phyloP scores from a whole-genome alignment of 2,888 invertebrate genomes.

The Temnothorax unifasciatus region DNA sequence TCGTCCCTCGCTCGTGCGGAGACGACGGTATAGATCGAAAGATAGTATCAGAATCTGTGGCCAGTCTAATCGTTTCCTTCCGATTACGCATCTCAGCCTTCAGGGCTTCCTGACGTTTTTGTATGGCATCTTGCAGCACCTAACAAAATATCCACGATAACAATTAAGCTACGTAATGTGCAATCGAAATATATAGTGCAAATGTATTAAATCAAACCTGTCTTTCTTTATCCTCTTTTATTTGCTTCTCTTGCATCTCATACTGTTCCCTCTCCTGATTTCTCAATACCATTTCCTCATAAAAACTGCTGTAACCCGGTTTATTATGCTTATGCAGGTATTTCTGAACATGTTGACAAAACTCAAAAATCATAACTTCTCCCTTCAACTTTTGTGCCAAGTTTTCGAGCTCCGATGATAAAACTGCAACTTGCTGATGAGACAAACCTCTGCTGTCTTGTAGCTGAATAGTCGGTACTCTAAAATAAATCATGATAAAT shows the following conservation, averaged over 20 bases:
- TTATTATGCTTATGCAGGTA: conserved; percentile 94
- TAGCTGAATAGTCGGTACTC: conserved; percentile 91
- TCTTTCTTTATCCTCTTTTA: conserved; percentile 85
- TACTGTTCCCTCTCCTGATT: conserved; percentile 90
- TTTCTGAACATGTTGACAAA: conserved; percentile 93
- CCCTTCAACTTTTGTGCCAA: conserved; percentile 89
- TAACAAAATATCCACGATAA: conserved; percentile 80
- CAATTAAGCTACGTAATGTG: neutral
- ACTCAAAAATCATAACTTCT: conserved; percentile 95
- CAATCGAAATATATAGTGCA: neutral
- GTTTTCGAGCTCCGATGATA: conserved; percentile 89
- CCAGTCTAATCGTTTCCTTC: conserved; percentile 80
- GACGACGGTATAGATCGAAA: conserved; percentile 82
- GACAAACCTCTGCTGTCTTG: conserved; percentile 94
- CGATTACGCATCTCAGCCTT: conserved; percentile 89
- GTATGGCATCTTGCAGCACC: conserved; percentile 92
- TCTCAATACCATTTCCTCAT: conserved; percentile 95
- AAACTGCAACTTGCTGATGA: conserved; percentile 89
- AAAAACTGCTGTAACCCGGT: conserved; percentile 93
- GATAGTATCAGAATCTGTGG: conserved; percentile 72
- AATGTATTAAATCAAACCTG: conserved; percentile 72
- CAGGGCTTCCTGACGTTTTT: conserved; percentile 92
- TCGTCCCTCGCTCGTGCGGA: conserved; percentile 81
- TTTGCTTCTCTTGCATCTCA: conserved; percentile 89
- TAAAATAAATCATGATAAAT: conserved; percentile 82